These are phyloP conservation scores for Bombus confusus DNA, from an alignment of 1,140 invertebrate genomes.

Conservation along the genomic window DNA sequence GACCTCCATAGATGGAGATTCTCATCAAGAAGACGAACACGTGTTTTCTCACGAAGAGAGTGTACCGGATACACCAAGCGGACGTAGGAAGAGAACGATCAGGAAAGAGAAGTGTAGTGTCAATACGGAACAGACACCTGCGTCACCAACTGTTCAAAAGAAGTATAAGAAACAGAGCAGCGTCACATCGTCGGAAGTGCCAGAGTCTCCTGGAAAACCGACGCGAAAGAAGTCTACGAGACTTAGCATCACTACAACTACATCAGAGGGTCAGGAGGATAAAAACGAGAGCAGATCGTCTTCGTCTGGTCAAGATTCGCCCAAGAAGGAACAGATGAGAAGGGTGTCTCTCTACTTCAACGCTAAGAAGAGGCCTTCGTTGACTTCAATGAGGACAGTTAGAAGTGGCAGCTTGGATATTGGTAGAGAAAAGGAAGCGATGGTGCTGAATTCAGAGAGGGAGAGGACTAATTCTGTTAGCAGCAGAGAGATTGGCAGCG, in stretches of 20 bases:
- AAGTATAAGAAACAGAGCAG: slow-evolving; percentile 70
- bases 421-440: slow-evolving; percentile 50
- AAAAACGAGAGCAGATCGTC: slow-evolving; percentile 80
- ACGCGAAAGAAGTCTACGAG: slow-evolving; percentile 37
- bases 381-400: slow-evolving; percentile 70
- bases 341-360: slow-evolving; percentile 74
- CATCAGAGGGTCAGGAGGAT: slow-evolving; percentile 62
- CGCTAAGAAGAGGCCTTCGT: slow-evolving; percentile 74
- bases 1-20: slow-evolving; percentile 69
- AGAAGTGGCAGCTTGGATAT: slow-evolving; percentile 75
- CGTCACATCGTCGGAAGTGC: slow-evolving; percentile 65
- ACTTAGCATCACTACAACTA: slow-evolving; percentile 37
- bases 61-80: slow-evolving; percentile 47
- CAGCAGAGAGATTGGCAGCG: slow-evolving; percentile 83
- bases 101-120: slow-evolving; percentile 39
- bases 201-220: slow-evolving; percentile 48
- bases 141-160: slow-evolving; percentile 59
- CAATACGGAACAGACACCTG: slow-evolving; percentile 46
- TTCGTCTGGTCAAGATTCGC: slow-evolving; percentile 79
- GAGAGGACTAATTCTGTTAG: slow-evolving; percentile 88
- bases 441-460: slow-evolving; percentile 84
- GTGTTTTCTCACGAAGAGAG: slow-evolving; percentile 31
- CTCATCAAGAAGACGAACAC: slow-evolving; percentile 57
- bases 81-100: slow-evolving; percentile 40
- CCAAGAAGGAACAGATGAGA: slow-evolving; percentile 73